phyloP scores from a whole-genome alignment of 2,113 vertebrate genomes.

The Tinamus guttatus region DNA sequence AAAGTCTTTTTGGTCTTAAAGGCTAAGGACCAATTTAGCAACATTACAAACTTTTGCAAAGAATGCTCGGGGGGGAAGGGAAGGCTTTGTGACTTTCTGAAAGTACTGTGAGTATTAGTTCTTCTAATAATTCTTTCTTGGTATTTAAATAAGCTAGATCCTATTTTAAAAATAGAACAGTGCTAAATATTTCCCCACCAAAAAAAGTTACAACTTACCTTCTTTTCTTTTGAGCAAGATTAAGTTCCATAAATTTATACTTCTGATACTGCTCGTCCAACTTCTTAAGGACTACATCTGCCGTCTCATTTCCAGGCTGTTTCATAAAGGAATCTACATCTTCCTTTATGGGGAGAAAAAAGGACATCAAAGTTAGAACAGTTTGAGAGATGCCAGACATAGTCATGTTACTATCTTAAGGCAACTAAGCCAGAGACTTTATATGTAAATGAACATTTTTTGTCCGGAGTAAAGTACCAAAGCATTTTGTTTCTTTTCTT shows the following conservation, averaged over 20 bases:
- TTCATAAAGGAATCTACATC: conserved; percentile 98
- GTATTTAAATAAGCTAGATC: not conserved
- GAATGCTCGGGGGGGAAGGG: not conserved
- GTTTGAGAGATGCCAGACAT: not conserved
- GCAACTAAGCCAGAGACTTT: not conserved
- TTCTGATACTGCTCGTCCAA: conserved; percentile 98
- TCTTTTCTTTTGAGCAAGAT: conserved; percentile 96
- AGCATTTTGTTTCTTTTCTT: not conserved
- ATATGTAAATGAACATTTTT: not conserved
- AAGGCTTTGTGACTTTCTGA: not conserved
- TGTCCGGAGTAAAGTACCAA: not conserved
- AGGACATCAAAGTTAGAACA: conserved; percentile 48
- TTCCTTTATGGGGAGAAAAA: conserved; percentile 83
- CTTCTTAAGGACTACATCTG: conserved; percentile 90
- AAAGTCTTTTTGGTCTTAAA: not conserved
- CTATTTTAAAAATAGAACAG: not conserved
- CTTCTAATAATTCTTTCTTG: not conserved
- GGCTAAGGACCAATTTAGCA: not conserved
- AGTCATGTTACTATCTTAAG: not conserved
- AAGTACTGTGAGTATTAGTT: not conserved
- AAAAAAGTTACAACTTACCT: conserved; percentile 79
- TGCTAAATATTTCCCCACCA: conserved; percentile 6
- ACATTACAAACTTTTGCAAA: not conserved
- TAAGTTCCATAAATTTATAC: conserved; percentile 99
- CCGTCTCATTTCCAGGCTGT: conserved; percentile 94